Percentiles rank a stretch among this genome's conserved stretches.
Conservation (phyloP, 2,888 invertebrate genomes). For the Microplitis deprimator region DNA sequence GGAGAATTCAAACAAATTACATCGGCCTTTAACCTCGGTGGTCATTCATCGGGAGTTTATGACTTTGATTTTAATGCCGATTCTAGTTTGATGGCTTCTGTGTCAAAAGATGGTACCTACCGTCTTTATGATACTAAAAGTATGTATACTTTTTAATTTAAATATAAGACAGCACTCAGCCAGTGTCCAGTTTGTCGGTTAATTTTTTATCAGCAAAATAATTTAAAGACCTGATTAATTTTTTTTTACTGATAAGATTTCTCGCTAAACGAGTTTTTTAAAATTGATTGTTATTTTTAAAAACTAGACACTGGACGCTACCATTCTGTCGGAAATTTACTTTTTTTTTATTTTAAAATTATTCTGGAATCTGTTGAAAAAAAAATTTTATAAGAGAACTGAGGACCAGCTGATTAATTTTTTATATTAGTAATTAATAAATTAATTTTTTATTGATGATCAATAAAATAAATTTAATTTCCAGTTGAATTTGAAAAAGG, state of each 20-base stretch:
- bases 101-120: slow-evolving; percentile 92
- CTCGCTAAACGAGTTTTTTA: no score
- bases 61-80: slow-evolving; percentile 87
- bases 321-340: not conserved
- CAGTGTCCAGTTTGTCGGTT: no score
- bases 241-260: no score
- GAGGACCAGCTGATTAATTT: not conserved
- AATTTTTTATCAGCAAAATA: no score
- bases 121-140: slow-evolving; percentile 88
- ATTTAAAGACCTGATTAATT: no score
- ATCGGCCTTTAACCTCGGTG: slow-evolving; percentile 85
- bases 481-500: slow-evolving; percentile 85
- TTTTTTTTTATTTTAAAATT: not conserved
- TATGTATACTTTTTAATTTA: slow-evolving; percentile 68
- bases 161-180: no score
- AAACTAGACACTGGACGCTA: no score
- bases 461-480: slow-evolving; percentile 49
- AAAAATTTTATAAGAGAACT: not conserved
- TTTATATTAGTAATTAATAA: no score
- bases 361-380: not conserved
- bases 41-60: slow-evolving; percentile 86
- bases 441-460: no score
- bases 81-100: slow-evolving; percentile 85
- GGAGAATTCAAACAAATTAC: slow-evolving; percentile 83
- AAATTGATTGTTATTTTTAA: no score